Percentiles rank a stretch among this genome's conserved stretches.
Evolutionary conservation across 2,797 vertebrate genomes (phyloP).

Genomic region (Acanthurus lineatus): DNA sequence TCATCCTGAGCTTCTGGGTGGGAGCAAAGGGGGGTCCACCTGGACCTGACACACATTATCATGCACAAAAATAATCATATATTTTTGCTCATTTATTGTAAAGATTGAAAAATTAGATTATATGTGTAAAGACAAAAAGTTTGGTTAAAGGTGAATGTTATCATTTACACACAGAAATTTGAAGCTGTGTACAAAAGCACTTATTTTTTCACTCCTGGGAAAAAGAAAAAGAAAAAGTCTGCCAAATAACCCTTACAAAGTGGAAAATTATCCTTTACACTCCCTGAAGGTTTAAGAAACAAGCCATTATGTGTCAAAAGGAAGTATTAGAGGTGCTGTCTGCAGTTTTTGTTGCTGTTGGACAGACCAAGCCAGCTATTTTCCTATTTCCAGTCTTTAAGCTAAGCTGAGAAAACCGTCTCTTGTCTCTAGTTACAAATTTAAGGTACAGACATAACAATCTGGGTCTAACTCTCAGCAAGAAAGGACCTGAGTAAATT

Average conservation of each 20-base stretch:
- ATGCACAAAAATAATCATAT: no score
- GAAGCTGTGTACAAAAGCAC: no score
- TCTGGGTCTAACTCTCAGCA: background rate
- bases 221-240: no score
- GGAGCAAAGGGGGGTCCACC: constrained; percentile 84
- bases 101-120: background rate
- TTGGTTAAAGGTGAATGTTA: background rate
- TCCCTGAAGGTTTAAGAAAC: no score
- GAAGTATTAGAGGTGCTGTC: background rate
- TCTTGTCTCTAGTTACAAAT: background rate
- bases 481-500: background rate
- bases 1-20: constrained; percentile 65
- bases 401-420: background rate
- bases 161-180: background rate
- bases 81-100: background rate
- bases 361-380: background rate
- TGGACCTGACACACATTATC: constrained; percentile 78
- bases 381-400: background rate
- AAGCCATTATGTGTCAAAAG: background rate
- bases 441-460: background rate
- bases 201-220: no score
- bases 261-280: no score
- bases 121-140: background rate
- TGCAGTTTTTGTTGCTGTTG: no score
- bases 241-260: no score